phyloP scores from a whole-genome alignment of 2,888 invertebrate species.

The Acronicta psi region DNA sequence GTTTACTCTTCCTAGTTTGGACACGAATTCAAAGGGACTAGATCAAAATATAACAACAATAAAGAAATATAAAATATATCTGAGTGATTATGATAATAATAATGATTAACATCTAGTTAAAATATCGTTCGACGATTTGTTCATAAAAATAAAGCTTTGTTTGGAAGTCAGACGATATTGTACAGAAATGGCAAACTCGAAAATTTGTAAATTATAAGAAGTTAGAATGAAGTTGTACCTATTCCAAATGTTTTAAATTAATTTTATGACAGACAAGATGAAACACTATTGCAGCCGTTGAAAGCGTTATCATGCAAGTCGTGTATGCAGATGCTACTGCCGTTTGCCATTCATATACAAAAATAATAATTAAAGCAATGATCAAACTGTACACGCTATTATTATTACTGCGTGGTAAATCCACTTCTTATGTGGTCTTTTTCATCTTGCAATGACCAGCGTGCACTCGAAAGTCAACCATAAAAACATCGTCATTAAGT shows the following conservation, averaged over 20 bases:
- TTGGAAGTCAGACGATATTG: constrained; percentile 28
- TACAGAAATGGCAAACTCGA: constrained; percentile 2
- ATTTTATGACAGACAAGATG: no score
- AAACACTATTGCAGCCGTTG: no score
- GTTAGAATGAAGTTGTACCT: no score
- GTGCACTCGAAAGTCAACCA: neutral
- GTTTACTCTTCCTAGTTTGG: constrained; percentile 38
- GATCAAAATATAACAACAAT: constrained; percentile 29
- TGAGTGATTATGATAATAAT: neutral
- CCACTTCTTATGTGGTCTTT: neutral
- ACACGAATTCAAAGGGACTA: constrained; percentile 43
- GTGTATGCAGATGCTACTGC: neutral
- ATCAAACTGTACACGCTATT: neutral
- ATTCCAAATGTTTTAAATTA: no score
- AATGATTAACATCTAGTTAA: constrained; percentile 34
- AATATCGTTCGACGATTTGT: constrained; percentile 23
- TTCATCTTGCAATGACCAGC: neutral
- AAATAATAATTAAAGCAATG: neutral
- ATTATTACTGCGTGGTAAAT: no score
- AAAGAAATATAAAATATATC: constrained; percentile 23
- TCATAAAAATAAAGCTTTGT: constrained; percentile 20
- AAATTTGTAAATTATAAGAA: neutral
- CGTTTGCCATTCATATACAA: constrained; percentile 1
- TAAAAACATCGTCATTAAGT: no score
- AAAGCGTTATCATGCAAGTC: neutral